Conservation (phyloP, 1,140 invertebrate genomes). For the Stegodyphus mimosarum region DNA sequence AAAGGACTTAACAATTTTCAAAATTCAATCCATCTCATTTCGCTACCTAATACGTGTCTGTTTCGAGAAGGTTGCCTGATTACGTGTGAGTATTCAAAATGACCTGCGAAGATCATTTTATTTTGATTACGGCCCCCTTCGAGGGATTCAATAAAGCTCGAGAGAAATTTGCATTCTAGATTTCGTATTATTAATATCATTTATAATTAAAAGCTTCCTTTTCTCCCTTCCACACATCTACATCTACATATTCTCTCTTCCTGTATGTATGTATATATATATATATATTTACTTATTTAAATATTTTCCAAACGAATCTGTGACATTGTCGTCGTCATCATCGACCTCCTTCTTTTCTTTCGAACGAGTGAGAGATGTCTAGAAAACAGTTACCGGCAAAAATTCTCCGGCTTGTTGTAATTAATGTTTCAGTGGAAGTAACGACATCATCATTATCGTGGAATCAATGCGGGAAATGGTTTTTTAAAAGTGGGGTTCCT, state of each 20-base stretch:
- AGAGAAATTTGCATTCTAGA: not conserved
- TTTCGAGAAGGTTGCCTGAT: too few species aligned
- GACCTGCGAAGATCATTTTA: too few species aligned
- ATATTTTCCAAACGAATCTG: constrained; percentile 17
- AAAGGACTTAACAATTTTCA: too few species aligned
- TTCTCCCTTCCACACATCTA: constrained; percentile 1
- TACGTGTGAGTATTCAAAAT: too few species aligned
- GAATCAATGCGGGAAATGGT: constrained; percentile 26
- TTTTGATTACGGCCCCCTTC: too few species aligned
- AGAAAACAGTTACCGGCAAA: not conserved
- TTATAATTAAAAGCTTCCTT: constrained; percentile 24
- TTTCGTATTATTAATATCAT: constrained; percentile 6
- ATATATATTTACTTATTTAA: not conserved
- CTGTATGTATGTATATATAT: too few species aligned
- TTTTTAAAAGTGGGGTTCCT: constrained; percentile 12
- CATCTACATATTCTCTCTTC: not conserved
- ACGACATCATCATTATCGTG: constrained; percentile 17
- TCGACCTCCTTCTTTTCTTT: not conserved
- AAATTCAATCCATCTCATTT: too few species aligned
- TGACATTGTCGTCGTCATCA: not conserved
- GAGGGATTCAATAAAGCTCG: too few species aligned
- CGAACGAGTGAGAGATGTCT: too few species aligned
- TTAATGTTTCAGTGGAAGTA: constrained; percentile 19
- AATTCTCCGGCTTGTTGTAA: constrained; percentile 3
- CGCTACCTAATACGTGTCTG: too few species aligned